Evolutionary conservation across 2,797 vertebrate species (phyloP), one percentile per base, ranked within the genome.

Genomic region (Enoplosus armatus): DNA sequence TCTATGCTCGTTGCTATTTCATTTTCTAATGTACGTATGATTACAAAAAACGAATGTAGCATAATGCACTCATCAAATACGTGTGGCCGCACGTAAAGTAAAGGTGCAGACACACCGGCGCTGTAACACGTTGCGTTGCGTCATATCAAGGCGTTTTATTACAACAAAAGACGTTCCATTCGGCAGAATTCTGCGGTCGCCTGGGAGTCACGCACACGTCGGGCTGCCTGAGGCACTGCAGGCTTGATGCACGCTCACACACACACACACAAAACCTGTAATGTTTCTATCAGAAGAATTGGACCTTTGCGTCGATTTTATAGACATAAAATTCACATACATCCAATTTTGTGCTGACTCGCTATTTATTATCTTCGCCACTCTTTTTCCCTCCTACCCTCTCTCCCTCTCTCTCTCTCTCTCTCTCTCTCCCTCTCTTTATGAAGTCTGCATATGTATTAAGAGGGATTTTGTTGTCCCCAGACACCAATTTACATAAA

Each of bases 401-500:
- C 68, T 45, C 24, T 39, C 50, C 67, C 22, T 47, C 61, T 58
- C 45, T 39, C 45, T 69, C 54, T 16, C 60, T 26, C 39, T 56
- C 50, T 41, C 43, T 39, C 60, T 59, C 55, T 75, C 69, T 54
- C 58, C 64, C 71, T 45, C 60, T 67, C 31, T 58, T 96, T 95
- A 96, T 96, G 95, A 97, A 97, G 95, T 96, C 96, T 97, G 97
- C 96, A 97, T 98, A 97, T 97, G 96, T 97, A 98, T 98, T 98
- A 97, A 97, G 96, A 96, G 95, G 96, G 96, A 97, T 97, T 95
- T 97, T 97, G 96, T 98, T 97, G 96, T 99, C 97, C 97, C 97
- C 95, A 96, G 97, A 98, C 96, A 96, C 97, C 97, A 98, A 98
- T 98, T 98, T 99, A 95, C 97, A 99, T 99, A 97, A 98, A 98